Base-by-base conservation (phyloP, 35 echinoderm and acorn worm species). In the Chiridota heheva region DNA sequence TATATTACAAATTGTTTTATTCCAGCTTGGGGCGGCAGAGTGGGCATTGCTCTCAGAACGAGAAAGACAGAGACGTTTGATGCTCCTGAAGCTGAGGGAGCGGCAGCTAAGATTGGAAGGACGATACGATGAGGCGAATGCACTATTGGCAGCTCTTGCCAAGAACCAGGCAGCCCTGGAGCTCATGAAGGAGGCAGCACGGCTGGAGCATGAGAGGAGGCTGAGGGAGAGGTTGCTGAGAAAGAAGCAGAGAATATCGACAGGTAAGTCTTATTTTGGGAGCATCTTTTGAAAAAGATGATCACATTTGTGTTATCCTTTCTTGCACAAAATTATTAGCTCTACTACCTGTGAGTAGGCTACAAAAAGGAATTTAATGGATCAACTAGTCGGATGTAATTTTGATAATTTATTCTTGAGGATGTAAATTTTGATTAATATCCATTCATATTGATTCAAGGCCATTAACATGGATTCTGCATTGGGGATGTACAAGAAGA, bases 21-120 rank as follows among this genome's bases (percentile, higher is more conserved):
- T 20, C 90, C 90, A 86, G 58, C 24, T 86, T 56, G 92, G 93
- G 29, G 84, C 86, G 45, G 88, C 84, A 5, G 89, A 91, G 10
- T 97, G 94, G 94, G 94, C 94, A 47, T 76, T 63, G n/a, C 84
- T 97, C 69, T 88, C 84, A 44, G 94, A 97, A 76, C 82, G 78
- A 60, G 94, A 97, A 44, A 67, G 94, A n/a, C 93, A 91, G 63
- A 80, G 71, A 47, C 69, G 72, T 42, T 42, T 97, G 20, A 84
- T 91, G 84, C 91, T 91, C 60, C 72, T 91, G 35, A 97, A 84
- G 64, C 67, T 97, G 51, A 67, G 88, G 40, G 89, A 97, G 77
- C 62, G 88, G 16, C 84, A 77, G 38, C 42, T 97, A 43, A 84
- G 89, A 70, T 70, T 70, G 58, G 84, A 91, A 33, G 89, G 89